Percentiles rank a stretch among this genome's conserved stretches.
Evolutionary conservation across 1,140 invertebrate species (phyloP).

Genomic region (Helicoverpa armigera): DNA sequence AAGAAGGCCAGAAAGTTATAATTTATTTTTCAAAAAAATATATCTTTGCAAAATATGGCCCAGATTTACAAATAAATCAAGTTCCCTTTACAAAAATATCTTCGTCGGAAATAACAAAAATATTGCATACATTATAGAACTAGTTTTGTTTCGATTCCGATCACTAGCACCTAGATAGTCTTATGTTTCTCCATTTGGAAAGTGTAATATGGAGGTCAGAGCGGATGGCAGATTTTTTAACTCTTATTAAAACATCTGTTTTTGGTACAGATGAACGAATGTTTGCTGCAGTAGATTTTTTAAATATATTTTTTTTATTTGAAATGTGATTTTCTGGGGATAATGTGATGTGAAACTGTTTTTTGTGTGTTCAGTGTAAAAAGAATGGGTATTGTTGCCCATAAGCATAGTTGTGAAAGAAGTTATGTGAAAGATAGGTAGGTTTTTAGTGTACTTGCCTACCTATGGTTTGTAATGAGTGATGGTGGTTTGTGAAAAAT

Average conservation of each 20-base stretch:
- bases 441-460: too few species aligned
- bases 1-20: too few species aligned
- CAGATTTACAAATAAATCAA: neutral
- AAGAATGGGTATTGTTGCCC: too few species aligned
- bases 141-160: neutral
- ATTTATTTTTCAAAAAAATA: too few species aligned
- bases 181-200: slow-evolving; percentile 6
- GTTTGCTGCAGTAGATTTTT: neutral
- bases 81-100: neutral
- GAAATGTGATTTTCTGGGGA: slow-evolving; percentile 2
- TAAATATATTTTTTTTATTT: neutral
- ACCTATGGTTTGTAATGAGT: too few species aligned
- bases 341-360: slow-evolving; percentile 5
- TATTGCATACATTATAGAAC: too few species aligned
- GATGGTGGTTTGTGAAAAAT: too few species aligned
- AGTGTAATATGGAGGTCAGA: slow-evolving; percentile 24
- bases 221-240: neutral
- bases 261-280: neutral
- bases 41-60: too few species aligned
- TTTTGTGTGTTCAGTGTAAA: neutral
- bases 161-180: neutral
- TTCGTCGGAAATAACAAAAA: too few species aligned
- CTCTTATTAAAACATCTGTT: slow-evolving; percentile 11
- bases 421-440: too few species aligned
- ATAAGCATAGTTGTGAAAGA: too few species aligned